phyloP scores from a whole-genome alignment of 2,113 vertebrate species.

The Pantherophis guttatus region DNA sequence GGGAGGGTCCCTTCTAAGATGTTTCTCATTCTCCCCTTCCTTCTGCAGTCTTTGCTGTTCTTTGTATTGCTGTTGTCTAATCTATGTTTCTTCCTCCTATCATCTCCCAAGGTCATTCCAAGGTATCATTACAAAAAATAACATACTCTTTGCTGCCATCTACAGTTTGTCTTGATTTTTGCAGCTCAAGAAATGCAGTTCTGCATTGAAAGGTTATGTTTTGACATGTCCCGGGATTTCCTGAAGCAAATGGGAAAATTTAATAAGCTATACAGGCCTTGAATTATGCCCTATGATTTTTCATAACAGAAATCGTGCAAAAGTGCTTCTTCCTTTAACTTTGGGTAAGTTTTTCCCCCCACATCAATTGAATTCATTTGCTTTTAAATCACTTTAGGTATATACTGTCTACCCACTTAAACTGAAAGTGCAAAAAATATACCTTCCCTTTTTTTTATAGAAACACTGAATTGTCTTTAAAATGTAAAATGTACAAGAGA shows the following conservation, averaged over 20 bases:
- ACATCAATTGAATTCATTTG: neutral
- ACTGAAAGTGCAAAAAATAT: neutral
- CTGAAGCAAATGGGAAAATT: slow-evolving; percentile 23
- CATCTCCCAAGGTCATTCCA: neutral
- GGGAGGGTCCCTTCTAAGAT: neutral
- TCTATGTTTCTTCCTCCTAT: neutral
- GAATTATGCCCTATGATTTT: neutral
- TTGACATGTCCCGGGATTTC: slow-evolving; percentile 16
- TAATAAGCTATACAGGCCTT: neutral
- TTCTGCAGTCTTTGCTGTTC: neutral
- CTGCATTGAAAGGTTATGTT: slow-evolving; percentile 27
- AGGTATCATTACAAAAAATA: neutral
- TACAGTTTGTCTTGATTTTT: neutral
- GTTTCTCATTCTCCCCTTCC: neutral
- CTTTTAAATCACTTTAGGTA: neutral
- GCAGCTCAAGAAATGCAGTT: neutral
- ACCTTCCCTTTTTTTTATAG: neutral
- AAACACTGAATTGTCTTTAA: neutral
- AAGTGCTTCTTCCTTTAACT: slow-evolving; percentile 12
- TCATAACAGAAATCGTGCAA: neutral
- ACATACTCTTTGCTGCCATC: neutral
- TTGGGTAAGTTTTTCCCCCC: neutral
- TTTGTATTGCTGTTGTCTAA: neutral
- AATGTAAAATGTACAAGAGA: slow-evolving; percentile 5
- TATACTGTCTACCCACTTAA: neutral